These are phyloP conservation scores for Halcyon malimbica DNA, from an alignment of 2,113 vertebrate genomes.

Conservation along the genomic window DNA sequence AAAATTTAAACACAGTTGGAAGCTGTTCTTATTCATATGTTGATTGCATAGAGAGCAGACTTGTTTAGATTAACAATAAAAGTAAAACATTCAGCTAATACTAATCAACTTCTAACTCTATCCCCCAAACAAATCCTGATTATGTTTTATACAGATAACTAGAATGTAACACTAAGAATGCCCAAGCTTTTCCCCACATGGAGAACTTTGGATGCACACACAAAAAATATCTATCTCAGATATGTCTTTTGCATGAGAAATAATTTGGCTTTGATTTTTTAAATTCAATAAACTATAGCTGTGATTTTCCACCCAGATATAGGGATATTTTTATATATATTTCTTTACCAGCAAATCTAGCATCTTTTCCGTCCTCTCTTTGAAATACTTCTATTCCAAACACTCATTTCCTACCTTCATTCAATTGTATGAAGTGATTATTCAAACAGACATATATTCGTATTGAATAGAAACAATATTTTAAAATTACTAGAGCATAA, in stretches of 20 bases:
- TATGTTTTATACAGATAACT: not conserved
- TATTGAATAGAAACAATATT: not conserved
- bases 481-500: not conserved
- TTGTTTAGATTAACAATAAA: not conserved
- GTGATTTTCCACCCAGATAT: not conserved
- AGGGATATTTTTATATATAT: not conserved
- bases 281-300: not conserved
- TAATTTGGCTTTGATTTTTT: not conserved
- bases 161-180: not conserved
- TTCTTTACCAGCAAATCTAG: not conserved
- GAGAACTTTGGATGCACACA: not conserved
- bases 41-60: not conserved
- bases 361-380: not conserved
- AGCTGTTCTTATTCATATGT: not conserved
- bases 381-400: not conserved
- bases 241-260: not conserved
- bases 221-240: not conserved
- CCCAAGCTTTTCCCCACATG: not conserved
- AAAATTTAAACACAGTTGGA: not conserved
- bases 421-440: not conserved
- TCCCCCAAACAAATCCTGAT: not conserved
- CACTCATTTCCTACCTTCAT: not conserved
- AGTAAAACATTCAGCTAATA: not conserved
- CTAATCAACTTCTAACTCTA: not conserved
- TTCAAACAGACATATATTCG: not conserved